Percentiles rank a stretch among this genome's conserved stretches.
phyloP scores from a whole-genome alignment of 2,113 vertebrate species.

The Toxostoma redivivum region DNA sequence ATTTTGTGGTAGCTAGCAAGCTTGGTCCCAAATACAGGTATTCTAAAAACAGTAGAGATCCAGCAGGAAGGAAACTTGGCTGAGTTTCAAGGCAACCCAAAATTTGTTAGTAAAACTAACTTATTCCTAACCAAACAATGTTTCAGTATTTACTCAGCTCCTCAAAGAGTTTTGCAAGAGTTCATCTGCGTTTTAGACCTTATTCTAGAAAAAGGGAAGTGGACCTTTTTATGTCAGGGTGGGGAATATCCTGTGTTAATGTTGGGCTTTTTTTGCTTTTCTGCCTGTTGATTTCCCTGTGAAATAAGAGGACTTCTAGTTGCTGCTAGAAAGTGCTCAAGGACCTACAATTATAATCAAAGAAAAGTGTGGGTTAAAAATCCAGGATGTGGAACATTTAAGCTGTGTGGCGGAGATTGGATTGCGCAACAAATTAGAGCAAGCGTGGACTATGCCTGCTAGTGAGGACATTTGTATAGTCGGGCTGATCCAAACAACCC shows the following conservation, averaged over 20 bases:
- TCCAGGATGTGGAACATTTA: not conserved
- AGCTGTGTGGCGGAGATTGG: not conserved
- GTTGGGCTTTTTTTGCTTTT: not conserved
- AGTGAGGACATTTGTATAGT: not conserved
- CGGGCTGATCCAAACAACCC: not conserved
- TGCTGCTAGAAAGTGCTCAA: not conserved
- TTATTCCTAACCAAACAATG: not conserved
- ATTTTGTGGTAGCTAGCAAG: not conserved
- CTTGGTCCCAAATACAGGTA: not conserved
- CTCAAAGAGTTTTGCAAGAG: constrained; percentile 20
- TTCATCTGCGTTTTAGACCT: not conserved
- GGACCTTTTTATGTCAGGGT: not conserved
- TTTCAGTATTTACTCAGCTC: not conserved
- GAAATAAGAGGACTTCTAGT: not conserved
- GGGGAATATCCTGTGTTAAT: constrained; percentile 31
- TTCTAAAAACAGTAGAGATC: not conserved
- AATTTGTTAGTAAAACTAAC: not conserved
- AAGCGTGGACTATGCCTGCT: not conserved
- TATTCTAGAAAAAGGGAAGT: constrained; percentile 36
- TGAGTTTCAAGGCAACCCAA: not conserved
- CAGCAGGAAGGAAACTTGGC: not conserved
- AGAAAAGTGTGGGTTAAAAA: not conserved
- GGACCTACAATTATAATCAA: not conserved
- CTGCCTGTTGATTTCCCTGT: not conserved
- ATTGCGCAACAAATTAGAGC: not conserved